A percentile compares a stretch with the other conserved stretches of the same genome.
These are phyloP conservation scores for Halichoerus grypus DNA, from an alignment of 2,113 vertebrate genomes.

Conservation along the genomic window DNA sequence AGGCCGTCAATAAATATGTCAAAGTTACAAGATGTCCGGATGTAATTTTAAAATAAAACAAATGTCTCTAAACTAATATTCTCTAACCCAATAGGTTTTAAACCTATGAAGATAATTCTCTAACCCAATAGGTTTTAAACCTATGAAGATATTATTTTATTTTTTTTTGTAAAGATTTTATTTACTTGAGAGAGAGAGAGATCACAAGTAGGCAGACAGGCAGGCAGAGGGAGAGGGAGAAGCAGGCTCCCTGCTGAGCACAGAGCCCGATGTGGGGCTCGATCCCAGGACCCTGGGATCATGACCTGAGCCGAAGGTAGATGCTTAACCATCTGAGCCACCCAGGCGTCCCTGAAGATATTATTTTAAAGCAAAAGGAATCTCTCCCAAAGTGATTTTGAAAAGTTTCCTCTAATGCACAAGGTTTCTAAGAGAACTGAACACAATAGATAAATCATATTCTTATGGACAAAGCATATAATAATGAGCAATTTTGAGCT, in stretches of 20 bases:
- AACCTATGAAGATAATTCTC: neutral
- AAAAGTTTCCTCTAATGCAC: neutral
- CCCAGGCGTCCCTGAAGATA: neutral
- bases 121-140: neutral
- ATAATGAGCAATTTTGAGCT: neutral
- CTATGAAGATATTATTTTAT: neutral
- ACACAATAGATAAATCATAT: neutral
- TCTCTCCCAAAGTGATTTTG: neutral
- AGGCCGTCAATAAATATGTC: neutral
- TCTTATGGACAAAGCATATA: neutral
- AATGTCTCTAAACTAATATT: neutral
- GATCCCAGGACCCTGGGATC: too few relatives aligned
- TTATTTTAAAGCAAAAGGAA: neutral
- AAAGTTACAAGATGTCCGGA: neutral
- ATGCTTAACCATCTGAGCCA: too few relatives aligned
- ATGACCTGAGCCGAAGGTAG: too few relatives aligned
- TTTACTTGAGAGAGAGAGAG: too few relatives aligned
- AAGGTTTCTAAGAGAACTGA: neutral
- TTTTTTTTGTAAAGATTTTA: too few relatives aligned
- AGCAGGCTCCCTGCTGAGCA: too few relatives aligned
- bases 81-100: neutral
- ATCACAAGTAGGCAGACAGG: too few relatives aligned
- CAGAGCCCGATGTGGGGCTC: too few relatives aligned
- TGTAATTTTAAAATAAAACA: neutral
- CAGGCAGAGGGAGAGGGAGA: too few relatives aligned